Conservation (phyloP, 2,113 vertebrate genomes). For the Macrotis lagotis region DNA sequence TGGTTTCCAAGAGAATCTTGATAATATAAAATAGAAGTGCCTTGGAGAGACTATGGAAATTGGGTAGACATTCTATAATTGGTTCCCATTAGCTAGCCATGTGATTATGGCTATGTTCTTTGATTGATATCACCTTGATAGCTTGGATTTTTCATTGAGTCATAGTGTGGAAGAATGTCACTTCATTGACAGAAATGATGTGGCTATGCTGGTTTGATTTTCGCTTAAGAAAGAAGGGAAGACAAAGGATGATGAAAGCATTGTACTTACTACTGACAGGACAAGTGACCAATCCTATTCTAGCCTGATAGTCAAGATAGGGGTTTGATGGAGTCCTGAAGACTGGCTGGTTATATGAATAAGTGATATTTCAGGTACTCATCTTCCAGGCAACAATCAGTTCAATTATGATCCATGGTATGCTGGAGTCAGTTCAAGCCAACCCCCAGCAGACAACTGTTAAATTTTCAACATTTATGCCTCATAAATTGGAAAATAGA, state of each 20-base stretch:
- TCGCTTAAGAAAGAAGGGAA: not conserved
- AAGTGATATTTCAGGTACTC: not conserved
- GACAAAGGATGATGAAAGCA: not conserved
- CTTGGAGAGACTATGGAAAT: not conserved
- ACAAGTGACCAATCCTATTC: not conserved
- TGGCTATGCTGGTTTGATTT: not conserved
- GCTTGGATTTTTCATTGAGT: not conserved
- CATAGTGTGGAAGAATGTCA: not conserved
- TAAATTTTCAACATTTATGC: not conserved
- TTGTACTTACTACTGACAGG: not conserved
- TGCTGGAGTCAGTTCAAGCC: not conserved
- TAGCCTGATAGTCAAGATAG: not conserved
- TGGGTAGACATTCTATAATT: not conserved
- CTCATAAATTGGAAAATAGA: not conserved
- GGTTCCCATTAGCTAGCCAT: not conserved
- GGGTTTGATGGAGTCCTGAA: not conserved
- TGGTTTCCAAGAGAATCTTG: not conserved
- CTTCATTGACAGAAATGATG: not conserved
- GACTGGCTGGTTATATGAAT: not conserved
- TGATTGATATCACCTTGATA: not conserved
- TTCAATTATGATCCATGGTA: not conserved
- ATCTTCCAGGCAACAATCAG: not conserved
- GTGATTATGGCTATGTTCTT: not conserved
- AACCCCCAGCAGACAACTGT: not conserved
- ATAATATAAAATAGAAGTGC: not conserved